A percentile compares a stretch with the other conserved stretches of the same genome.
These are phyloP conservation scores for Catocala nupta DNA, from an alignment of 2,888 invertebrate genomes.

Conservation along the genomic window DNA sequence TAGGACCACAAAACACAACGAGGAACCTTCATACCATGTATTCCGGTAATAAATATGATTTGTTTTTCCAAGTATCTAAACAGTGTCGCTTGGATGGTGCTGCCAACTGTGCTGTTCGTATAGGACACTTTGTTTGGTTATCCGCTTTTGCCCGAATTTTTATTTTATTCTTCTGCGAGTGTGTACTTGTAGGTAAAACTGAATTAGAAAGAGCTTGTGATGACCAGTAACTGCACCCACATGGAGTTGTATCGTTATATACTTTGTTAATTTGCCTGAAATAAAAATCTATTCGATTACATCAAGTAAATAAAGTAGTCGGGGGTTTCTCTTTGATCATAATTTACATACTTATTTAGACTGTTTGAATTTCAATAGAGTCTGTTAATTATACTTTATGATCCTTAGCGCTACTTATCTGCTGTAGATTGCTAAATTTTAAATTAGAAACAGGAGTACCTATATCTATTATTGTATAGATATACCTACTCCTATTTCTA, in stretches of 20 bases:
- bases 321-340: no score
- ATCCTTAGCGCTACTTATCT: no score
- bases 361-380: no score
- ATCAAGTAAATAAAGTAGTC: no score
- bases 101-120: constrained; percentile 75
- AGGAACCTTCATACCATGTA: constrained; percentile 63
- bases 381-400: no score
- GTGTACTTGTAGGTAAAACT: constrained; percentile 1
- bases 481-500: no score
- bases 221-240: constrained; percentile 7
- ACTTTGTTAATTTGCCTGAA: constrained; percentile 16
- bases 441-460: no score
- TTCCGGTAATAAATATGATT: constrained; percentile 64
- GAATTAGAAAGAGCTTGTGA: neutral
- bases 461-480: no score
- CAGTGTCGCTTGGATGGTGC: constrained; percentile 76
- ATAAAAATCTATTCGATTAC: neutral
- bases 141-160: constrained; percentile 21
- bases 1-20: no score
- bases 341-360: no score
- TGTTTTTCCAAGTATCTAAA: constrained; percentile 74
- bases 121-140: constrained; percentile 56
- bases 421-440: no score
- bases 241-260: neutral
- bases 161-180: neutral